Evolutionary conservation across 2,888 invertebrate genomes (phyloP), one percentile per base, ranked within the genome.

Genomic region (Craniophora ligustri): DNA sequence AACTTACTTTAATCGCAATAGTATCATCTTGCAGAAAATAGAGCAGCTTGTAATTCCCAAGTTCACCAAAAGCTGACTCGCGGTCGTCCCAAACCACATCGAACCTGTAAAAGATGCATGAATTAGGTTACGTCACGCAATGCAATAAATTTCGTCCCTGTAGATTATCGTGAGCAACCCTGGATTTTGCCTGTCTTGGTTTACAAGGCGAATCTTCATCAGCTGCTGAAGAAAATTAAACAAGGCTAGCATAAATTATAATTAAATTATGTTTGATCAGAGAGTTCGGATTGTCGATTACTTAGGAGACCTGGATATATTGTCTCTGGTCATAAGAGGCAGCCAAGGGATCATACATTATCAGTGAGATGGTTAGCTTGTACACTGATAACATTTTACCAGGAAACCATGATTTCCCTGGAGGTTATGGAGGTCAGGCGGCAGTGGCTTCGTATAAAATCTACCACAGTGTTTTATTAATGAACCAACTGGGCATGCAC

Each of bases 11-110:
- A 0, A 98, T 93, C 47, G 97, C 95, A 44, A 98, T 94, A 0
- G 96, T 97, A 79, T 98, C 97, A 79, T 98, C 97, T 45, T 95
- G 95, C 15, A 98, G 91, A 84, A 96, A 97, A 85, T 97, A 98
- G 76, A 96, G 91, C 48, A 98, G 86, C 74, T 96, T 95, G 82
- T 96, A 97, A 82, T 95, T 91, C 49, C 89, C 87, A n/a, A 95
- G 81, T 66, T 95, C 95, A 0, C 94, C 95, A 58, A 87, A 89
- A 57, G 94, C 94, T 0, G 91, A 88, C 57, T 94, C 94, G 26
- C 95, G 93, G 66, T 95, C 95, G 75, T 96, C 95, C 95, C 96
- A 96, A 4, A 95, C 93, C 10, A 95, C 95, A 64, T 95, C 93
- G 81, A 96, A 96, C 60, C 95, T 95, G 72, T 34, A 77, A 74